Evolutionary conservation across 2,797 vertebrate species (phyloP).

Genomic region (Danio kyathit): DNA sequence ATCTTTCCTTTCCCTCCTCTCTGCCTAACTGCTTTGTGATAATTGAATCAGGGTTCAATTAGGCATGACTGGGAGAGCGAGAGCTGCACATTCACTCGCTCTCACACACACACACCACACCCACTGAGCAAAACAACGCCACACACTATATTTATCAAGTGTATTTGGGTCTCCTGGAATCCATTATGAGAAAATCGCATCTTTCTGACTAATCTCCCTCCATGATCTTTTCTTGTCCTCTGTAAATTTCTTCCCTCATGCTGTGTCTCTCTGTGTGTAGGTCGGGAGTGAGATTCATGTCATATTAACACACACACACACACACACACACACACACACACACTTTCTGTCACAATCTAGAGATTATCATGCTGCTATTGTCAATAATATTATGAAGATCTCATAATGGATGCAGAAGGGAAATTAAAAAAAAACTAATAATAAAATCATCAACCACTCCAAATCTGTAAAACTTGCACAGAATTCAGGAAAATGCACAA

Average conservation of each 20-base stretch:
- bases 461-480: background rate
- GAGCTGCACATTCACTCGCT: constrained; percentile 11
- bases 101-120: constrained; percentile 36
- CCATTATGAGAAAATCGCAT: constrained; percentile 32
- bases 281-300: constrained; percentile 33
- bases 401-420: background rate
- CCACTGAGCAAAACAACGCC: constrained; percentile 17
- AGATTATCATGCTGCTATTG: background rate
- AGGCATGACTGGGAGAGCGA: constrained; percentile 33
- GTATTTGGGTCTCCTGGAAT: constrained; percentile 16
- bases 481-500: background rate
- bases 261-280: background rate
- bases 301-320: constrained; percentile 12
- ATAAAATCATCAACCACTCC: background rate
- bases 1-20: constrained; percentile 12
- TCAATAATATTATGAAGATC: background rate
- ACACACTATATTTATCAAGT: constrained; percentile 32
- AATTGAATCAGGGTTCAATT: constrained; percentile 57
- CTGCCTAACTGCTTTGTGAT: constrained; percentile 40
- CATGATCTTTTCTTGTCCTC: background rate
- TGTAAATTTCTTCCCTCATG: background rate
- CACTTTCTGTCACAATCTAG: background rate
- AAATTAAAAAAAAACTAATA: too few relatives aligned
- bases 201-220: constrained; percentile 16
- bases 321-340: constrained; percentile 2